phyloP scores from a whole-genome alignment of 2,113 vertebrate species.

The Rhinogobius similis region DNA sequence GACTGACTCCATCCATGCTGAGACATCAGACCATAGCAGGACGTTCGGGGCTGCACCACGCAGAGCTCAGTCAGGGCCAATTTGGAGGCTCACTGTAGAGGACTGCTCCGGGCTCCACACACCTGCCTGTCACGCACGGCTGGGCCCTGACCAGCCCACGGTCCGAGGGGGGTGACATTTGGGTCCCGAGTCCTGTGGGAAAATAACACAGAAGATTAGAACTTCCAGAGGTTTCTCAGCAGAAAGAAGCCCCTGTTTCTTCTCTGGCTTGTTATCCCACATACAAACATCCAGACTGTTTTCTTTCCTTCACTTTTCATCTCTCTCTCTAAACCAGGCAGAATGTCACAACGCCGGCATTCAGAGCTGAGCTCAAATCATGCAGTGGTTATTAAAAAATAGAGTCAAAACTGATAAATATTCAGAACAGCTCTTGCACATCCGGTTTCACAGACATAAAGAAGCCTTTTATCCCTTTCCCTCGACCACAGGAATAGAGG shows the following conservation, averaged over 20 bases:
- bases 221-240: constrained; percentile 43
- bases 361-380: constrained; percentile 48
- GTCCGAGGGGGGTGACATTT: constrained; percentile 77
- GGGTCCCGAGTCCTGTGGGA: constrained; percentile 74
- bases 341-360: constrained; percentile 38
- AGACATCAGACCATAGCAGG: constrained; percentile 74
- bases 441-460: constrained; percentile 76
- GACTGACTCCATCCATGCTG: constrained; percentile 81
- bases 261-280: background rate
- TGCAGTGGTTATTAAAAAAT: constrained; percentile 48
- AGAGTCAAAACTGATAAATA: constrained; percentile 69
- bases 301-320: constrained; percentile 14
- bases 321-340: constrained; percentile 16
- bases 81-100: constrained; percentile 63
- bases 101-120: constrained; percentile 59
- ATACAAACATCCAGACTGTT: constrained; percentile 31
- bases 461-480: constrained; percentile 70
- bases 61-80: constrained; percentile 69
- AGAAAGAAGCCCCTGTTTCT: constrained; percentile 21
- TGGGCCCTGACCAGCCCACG: constrained; percentile 67
- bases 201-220: constrained; percentile 66
- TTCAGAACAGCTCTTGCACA: constrained; percentile 73
- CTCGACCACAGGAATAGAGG: constrained; percentile 63
- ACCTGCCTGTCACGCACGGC: constrained; percentile 73
- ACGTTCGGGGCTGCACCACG: constrained; percentile 70